A percentile compares a stretch with the other conserved stretches of the same genome.
These are phyloP conservation scores for Typhlichthys subterraneus DNA, from an alignment of 2,797 vertebrate genomes.

Conservation along the genomic window DNA sequence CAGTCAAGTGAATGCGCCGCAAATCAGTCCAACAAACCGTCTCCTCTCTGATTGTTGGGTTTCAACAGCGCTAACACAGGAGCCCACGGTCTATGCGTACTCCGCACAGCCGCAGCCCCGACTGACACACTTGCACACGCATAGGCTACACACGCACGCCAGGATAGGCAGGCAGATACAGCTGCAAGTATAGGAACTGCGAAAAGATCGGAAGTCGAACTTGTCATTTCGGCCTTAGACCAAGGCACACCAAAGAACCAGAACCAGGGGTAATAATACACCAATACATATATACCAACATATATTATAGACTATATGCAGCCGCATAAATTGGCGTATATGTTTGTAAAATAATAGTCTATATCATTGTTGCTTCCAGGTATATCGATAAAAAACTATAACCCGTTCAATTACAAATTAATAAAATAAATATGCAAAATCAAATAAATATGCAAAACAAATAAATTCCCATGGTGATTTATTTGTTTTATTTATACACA, in stretches of 20 bases:
- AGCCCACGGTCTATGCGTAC: constrained; percentile 67
- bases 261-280: too few relatives aligned
- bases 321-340: too few relatives aligned
- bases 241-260: background rate
- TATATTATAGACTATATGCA: too few relatives aligned
- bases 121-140: constrained; percentile 57
- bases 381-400: too few relatives aligned
- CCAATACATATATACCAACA: too few relatives aligned
- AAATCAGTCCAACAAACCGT: constrained; percentile 62
- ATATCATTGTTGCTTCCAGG: too few relatives aligned
- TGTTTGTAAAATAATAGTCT: too few relatives aligned
- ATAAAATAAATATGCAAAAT: too few relatives aligned
- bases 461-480: too few relatives aligned
- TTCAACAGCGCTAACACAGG: constrained; percentile 65
- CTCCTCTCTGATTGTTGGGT: constrained; percentile 52
- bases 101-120: constrained; percentile 69
- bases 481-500: too few relatives aligned
- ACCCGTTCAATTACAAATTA: too few relatives aligned
- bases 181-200: constrained; percentile 6
- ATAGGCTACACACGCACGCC: constrained; percentile 14
- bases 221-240: constrained; percentile 33
- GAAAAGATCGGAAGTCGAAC: background rate
- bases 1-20: constrained; percentile 51
- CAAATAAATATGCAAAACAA: too few relatives aligned
- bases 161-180: constrained; percentile 43